Percentiles rank a stretch among this genome's conserved stretches.
phyloP scores from a whole-genome alignment of 2,113 vertebrate genomes.

The Burhinus oedicnemus region DNA sequence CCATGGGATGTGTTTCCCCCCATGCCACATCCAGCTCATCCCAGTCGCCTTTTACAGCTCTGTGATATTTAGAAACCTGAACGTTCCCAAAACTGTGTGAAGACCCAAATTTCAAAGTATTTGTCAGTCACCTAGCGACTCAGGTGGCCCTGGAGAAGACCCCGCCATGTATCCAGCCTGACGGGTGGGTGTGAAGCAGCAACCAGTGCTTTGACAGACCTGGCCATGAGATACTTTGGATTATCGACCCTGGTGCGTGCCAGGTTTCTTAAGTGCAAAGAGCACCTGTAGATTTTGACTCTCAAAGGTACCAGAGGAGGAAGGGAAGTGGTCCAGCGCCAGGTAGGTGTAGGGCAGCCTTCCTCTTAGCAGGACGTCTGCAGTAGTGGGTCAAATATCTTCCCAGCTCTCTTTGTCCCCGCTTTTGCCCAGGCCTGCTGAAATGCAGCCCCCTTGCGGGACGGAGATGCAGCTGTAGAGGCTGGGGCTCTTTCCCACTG shows the following conservation, averaged over 20 bases:
- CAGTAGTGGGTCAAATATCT: neutral
- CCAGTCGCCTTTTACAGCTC: neutral
- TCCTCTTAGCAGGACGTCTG: neutral
- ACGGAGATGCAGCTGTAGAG: neutral
- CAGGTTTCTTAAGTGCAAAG: neutral
- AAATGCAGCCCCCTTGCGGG: neutral
- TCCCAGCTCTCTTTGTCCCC: neutral
- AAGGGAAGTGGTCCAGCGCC: neutral
- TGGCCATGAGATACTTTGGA: neutral
- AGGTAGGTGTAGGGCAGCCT: neutral
- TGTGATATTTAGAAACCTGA: neutral
- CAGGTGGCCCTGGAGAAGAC: neutral
- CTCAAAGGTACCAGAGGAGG: neutral
- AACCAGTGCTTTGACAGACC: neutral
- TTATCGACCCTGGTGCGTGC: fast-evolving
- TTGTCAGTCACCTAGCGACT: neutral
- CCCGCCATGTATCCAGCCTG: too few species aligned
- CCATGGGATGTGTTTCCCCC: neutral
- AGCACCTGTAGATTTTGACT: neutral
- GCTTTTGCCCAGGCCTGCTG: neutral
- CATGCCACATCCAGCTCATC: neutral
- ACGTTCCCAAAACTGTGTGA: neutral
- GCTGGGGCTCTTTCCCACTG: neutral
- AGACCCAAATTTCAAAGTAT: neutral
- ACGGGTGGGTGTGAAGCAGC: neutral